Evolutionary conservation across 2,888 invertebrate species (phyloP).

Genomic region (Eumacrocentrus americanus): DNA sequence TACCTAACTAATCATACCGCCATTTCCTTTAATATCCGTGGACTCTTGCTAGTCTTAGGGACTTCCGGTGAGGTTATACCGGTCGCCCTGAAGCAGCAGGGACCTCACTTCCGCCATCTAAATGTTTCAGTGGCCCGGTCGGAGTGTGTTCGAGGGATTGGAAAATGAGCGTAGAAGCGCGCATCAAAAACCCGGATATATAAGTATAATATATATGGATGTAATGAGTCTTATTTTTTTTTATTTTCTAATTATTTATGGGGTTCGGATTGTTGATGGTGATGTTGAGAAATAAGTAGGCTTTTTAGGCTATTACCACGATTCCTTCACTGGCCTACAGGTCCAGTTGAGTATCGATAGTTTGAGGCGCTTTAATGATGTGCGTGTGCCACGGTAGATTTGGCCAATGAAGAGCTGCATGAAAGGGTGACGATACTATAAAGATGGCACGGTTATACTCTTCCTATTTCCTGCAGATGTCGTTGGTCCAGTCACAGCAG

Average conservation of each 20-base stretch:
- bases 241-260: neutral
- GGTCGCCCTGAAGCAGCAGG: conserved; percentile 36
- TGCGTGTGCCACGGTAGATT: conserved; percentile 59
- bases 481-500: neutral
- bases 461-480: neutral
- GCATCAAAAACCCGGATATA: too few relatives aligned
- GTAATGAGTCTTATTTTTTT: too few relatives aligned
- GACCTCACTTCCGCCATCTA: conserved; percentile 50
- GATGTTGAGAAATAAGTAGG: conserved; percentile 42
- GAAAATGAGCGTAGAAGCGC: conserved; percentile 27
- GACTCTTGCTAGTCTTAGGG: conserved; percentile 54
- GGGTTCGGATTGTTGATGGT: neutral
- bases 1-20: conserved; percentile 62
- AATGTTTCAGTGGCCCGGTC: conserved; percentile 51
- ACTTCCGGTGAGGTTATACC: conserved; percentile 57
- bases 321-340: conserved; percentile 43
- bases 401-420: conserved; percentile 54
- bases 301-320: conserved; percentile 53
- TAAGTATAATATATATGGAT: too few relatives aligned
- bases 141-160: conserved; percentile 24
- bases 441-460: too few relatives aligned
- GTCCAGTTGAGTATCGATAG: conserved; percentile 55
- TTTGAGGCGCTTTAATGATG: conserved; percentile 55
- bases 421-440: conserved; percentile 52
- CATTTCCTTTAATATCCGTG: conserved; percentile 62